Percentiles rank a stretch among this genome's conserved stretches.
Conservation (phyloP, 2,888 invertebrate genomes). For the Cephus sareptanus region DNA sequence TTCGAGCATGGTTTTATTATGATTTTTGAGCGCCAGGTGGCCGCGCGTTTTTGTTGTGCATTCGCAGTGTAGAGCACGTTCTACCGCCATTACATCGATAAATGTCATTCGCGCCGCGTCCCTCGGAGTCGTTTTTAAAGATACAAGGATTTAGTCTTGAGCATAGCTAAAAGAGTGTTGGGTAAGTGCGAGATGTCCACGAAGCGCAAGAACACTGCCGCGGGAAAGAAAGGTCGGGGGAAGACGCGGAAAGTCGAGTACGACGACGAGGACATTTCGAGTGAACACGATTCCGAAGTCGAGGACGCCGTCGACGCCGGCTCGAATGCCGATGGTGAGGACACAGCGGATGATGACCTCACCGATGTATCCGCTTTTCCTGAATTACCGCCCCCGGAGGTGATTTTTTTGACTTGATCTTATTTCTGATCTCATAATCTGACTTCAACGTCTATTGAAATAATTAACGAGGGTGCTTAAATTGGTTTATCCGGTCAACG, state of each 20-base stretch:
- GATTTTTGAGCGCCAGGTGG: slow-evolving; percentile 57
- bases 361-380: slow-evolving; percentile 57
- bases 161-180: slow-evolving; percentile 1
- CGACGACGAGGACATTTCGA: slow-evolving; percentile 62
- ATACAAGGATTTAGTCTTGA: slow-evolving; percentile 3
- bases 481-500: not conserved
- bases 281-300: slow-evolving; percentile 56
- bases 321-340: slow-evolving; percentile 48
- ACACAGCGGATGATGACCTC: slow-evolving; percentile 54
- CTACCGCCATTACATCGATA: slow-evolving; percentile 48
- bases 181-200: slow-evolving; percentile 44
- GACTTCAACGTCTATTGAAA: not conserved
- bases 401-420: slow-evolving; percentile 26
- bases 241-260: slow-evolving; percentile 61
- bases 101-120: slow-evolving; percentile 44
- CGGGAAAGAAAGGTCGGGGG: slow-evolving; percentile 50
- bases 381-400: slow-evolving; percentile 62
- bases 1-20: slow-evolving; percentile 47
- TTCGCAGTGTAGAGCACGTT: slow-evolving; percentile 36
- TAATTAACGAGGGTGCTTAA: not conserved
- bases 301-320: slow-evolving; percentile 45
- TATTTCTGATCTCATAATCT: slow-evolving; percentile 8
- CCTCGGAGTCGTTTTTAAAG: slow-evolving; percentile 14
- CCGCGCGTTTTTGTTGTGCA: slow-evolving; percentile 50
- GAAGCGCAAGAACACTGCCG: slow-evolving; percentile 53